These are phyloP conservation scores for Ursus arctos DNA, from an alignment of 2,113 vertebrate species.

Conservation along the genomic window DNA sequence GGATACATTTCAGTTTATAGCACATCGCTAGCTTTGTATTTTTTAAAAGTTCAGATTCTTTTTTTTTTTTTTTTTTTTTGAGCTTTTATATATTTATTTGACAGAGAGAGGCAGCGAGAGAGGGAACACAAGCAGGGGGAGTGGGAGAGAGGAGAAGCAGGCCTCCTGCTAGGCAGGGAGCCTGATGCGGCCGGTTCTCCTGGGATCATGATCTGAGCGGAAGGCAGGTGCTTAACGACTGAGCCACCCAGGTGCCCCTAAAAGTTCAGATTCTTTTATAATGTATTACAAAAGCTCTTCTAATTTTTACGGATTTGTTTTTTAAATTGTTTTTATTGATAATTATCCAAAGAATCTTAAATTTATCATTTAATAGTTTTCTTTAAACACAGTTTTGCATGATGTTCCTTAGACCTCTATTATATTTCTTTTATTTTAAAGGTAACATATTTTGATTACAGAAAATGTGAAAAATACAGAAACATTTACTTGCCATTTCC, in stretches of 20 bases:
- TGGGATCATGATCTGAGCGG: too few relatives aligned
- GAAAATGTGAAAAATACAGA: conserved; percentile 6
- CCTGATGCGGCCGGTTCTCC: too few relatives aligned
- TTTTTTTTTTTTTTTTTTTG: too few relatives aligned
- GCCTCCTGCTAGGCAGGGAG: too few relatives aligned
- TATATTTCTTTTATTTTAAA: conserved; percentile 33
- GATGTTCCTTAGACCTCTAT: background rate
- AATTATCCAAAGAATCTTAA: background rate
- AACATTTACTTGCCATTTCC: background rate
- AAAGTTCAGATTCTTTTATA: background rate
- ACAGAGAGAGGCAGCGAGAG: too few relatives aligned
- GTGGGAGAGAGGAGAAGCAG: too few relatives aligned
- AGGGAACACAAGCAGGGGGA: too few relatives aligned
- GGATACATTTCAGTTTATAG: background rate
- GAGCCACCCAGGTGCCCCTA: too few relatives aligned
- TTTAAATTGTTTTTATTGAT: background rate
- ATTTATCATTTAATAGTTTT: conserved; percentile 37
- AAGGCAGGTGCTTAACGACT: too few relatives aligned
- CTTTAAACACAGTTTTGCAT: conserved; percentile 9
- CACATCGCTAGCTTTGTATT: background rate
- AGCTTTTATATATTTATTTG: too few relatives aligned
- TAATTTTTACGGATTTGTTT: conserved; percentile 12
- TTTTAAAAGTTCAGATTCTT: background rate
- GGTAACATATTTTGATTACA: conserved; percentile 40
- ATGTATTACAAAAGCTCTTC: background rate